Conservation (phyloP, 2,113 vertebrate genomes). For the human (Homo sapiens) region DNA sequence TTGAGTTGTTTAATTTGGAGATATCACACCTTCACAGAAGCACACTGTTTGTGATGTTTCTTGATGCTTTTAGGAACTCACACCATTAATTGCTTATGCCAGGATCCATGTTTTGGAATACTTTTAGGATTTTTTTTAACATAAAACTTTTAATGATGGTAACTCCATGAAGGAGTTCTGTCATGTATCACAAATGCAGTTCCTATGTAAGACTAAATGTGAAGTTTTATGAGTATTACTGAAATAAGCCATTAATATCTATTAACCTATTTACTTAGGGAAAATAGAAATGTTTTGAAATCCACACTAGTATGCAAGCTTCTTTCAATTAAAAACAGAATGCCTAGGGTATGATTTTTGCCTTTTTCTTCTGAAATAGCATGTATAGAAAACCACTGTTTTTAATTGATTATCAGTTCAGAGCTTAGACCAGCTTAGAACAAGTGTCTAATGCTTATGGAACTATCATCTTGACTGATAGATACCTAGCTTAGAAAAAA, state of each 20-base stretch:
- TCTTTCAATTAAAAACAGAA: slow-evolving; percentile 68
- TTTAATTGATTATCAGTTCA: slow-evolving; percentile 73
- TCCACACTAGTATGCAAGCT: not conserved
- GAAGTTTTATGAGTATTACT: slow-evolving; percentile 61
- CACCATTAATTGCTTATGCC: slow-evolving; percentile 75
- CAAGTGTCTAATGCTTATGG: slow-evolving; percentile 31
- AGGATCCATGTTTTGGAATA: slow-evolving; percentile 54
- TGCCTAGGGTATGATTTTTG: slow-evolving; percentile 59
- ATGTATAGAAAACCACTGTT: not conserved
- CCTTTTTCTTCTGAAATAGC: slow-evolving; percentile 70
- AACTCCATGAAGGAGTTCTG: slow-evolving; percentile 72
- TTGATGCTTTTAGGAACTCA: slow-evolving; percentile 70
- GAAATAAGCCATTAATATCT: slow-evolving; percentile 55
- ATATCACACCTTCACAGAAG: slow-evolving; percentile 66
- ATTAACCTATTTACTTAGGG: not conserved
- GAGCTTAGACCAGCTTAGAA: slow-evolving; percentile 40
- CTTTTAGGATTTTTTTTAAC: slow-evolving; percentile 49
- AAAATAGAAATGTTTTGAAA: slow-evolving; percentile 65
- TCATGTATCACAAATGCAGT: slow-evolving; percentile 71
- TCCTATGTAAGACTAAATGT: slow-evolving; percentile 63
- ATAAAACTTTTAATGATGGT: slow-evolving; percentile 66
- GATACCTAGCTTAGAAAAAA: slow-evolving; percentile 58
- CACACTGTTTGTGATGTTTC: slow-evolving; percentile 66
- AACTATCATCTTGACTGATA: slow-evolving; percentile 70
- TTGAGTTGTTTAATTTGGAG: slow-evolving; percentile 74